phyloP scores from a whole-genome alignment of 2,113 vertebrate genomes.

The Mesitornis unicolor region DNA sequence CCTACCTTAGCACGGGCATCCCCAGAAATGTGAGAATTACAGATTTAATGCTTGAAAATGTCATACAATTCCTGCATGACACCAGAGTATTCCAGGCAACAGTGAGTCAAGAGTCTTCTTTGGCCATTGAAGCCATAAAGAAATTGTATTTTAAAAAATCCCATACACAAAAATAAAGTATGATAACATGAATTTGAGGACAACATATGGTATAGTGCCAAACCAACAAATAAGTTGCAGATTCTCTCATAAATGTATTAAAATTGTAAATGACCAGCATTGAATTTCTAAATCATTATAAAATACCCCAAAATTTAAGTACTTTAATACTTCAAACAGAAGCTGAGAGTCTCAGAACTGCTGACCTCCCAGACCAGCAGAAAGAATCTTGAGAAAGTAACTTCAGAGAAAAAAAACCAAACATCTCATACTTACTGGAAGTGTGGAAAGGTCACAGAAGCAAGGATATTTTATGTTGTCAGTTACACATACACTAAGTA shows the following conservation, averaged over 20 bases:
- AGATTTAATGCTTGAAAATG: not conserved
- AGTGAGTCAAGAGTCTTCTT: not conserved
- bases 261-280: fast-evolving
- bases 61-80: not conserved
- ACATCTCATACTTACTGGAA: not conserved
- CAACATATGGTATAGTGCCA: not conserved
- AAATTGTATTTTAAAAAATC: not conserved
- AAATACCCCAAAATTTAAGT: not conserved
- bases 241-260: not conserved
- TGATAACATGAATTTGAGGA: not conserved
- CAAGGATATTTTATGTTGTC: not conserved
- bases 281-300: not conserved
- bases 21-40: not conserved
- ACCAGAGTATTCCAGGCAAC: not conserved
- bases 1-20: not conserved
- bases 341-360: not conserved
- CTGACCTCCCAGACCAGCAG: not conserved
- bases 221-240: not conserved
- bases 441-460: not conserved
- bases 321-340: not conserved
- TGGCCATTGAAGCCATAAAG: not conserved
- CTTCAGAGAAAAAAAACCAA: not conserved
- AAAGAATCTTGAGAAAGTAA: not conserved
- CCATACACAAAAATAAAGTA: not conserved
- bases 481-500: not conserved